A percentile compares a stretch with the other conserved stretches of the same genome.
These are phyloP conservation scores for Rallus crepitans DNA, from an alignment of 2,797 vertebrate genomes.

Conservation along the genomic window DNA sequence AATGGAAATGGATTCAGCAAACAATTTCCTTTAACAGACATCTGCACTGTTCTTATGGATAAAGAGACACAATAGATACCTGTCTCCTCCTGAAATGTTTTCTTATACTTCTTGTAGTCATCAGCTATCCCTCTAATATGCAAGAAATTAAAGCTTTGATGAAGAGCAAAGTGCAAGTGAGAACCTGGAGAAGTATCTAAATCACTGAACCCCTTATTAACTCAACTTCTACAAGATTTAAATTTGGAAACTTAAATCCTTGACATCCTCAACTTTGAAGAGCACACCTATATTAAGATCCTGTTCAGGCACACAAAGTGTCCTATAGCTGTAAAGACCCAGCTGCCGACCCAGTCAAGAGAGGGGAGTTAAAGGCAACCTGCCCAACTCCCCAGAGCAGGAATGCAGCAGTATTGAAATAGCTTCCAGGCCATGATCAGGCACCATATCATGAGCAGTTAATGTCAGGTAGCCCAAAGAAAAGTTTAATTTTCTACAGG, in stretches of 20 bases:
- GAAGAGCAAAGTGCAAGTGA: neutral
- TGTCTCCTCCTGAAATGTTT: neutral
- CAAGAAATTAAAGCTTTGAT: neutral
- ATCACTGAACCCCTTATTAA: neutral
- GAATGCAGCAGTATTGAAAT: neutral
- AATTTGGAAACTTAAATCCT: neutral
- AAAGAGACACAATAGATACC: neutral
- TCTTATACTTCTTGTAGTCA: neutral
- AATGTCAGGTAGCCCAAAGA: neutral
- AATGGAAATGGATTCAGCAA: neutral
- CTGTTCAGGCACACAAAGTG: neutral
- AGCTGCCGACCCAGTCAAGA: rapidly evolving
- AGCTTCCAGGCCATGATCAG: neutral
- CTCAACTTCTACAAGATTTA: neutral
- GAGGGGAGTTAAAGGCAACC: neutral
- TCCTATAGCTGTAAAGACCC: neutral
- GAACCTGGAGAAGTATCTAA: neutral
- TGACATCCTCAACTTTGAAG: neutral
- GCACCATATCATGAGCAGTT: neutral
- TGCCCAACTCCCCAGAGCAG: neutral
- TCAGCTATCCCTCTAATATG: neutral
- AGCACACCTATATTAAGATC: neutral
- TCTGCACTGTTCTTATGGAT: neutral
- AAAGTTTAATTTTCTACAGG: neutral
- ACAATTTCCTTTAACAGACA: neutral